Conservation (phyloP, 1,140 invertebrate species). For the Trypoxylus dichotomus region DNA sequence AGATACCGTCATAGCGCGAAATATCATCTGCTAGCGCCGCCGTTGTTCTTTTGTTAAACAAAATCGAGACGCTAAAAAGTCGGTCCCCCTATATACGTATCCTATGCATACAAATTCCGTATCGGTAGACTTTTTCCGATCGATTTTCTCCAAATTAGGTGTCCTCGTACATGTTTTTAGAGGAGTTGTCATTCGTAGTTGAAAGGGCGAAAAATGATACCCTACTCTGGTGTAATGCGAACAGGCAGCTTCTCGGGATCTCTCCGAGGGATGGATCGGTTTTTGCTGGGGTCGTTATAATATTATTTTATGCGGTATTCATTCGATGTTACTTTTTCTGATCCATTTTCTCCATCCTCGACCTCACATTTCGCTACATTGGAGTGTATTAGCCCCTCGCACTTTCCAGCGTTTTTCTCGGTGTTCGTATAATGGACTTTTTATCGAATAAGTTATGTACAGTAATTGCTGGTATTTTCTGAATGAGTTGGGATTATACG, state of each 20-base stretch:
- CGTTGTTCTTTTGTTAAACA: background rate
- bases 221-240: background rate
- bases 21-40: background rate
- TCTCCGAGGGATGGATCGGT: background rate
- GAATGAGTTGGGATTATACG: background rate
- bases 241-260: background rate
- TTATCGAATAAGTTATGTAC: background rate
- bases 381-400: background rate
- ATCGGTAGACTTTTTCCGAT: background rate
- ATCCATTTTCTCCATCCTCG: background rate
- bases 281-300: background rate
- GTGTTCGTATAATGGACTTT: background rate
- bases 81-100: background rate
- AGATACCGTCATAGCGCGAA: background rate
- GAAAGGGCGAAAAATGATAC: background rate
- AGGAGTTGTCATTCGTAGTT: background rate
- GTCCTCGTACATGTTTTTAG: no score
- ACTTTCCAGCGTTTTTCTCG: background rate
- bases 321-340: background rate
- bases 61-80: background rate
- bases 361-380: background rate
- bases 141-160: background rate
- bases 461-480: background rate
- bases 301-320: background rate
- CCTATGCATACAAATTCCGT: background rate